A percentile compares a stretch with the other conserved stretches of the same genome.
Evolutionary conservation across 2,113 vertebrate species (phyloP).

Genomic region (Octodon degus): DNA sequence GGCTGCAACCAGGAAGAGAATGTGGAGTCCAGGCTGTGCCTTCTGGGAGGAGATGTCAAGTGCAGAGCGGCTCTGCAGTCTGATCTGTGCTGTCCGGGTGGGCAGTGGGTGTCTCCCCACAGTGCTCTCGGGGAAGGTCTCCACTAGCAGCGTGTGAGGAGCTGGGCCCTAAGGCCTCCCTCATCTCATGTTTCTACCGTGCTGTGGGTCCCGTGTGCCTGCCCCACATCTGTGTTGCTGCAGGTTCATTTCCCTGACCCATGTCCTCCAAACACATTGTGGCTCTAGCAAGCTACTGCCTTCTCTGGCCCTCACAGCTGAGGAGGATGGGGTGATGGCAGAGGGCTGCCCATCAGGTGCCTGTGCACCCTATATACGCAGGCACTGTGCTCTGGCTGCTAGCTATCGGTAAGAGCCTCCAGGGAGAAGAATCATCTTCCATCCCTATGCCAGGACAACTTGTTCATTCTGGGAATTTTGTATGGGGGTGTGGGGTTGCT

Average conservation of each 20-base stretch:
- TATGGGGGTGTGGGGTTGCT: not conserved
- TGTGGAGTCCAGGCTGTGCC: rapidly evolving
- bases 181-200: not conserved
- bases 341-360: not conserved
- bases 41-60: rapidly evolving
- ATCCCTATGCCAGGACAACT: not conserved
- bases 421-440: not conserved
- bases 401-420: not conserved
- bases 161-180: not conserved
- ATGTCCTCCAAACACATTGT: not conserved
- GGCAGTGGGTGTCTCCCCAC: no score
- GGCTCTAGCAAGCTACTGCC: not conserved
- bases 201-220: not conserved
- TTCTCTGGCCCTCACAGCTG: not conserved
- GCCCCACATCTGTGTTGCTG: not conserved
- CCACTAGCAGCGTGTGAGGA: not conserved
- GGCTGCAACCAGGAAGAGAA: not conserved
- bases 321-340: not conserved
- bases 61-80: not conserved
- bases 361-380: not conserved
- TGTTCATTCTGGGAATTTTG: not conserved
- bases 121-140: rapidly evolving
- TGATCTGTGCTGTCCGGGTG: not conserved
- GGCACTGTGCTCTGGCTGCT: not conserved
- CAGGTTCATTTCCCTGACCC: not conserved